Base-by-base conservation (phyloP, 2,888 invertebrate species). In the Periphyllus acericola region DNA sequence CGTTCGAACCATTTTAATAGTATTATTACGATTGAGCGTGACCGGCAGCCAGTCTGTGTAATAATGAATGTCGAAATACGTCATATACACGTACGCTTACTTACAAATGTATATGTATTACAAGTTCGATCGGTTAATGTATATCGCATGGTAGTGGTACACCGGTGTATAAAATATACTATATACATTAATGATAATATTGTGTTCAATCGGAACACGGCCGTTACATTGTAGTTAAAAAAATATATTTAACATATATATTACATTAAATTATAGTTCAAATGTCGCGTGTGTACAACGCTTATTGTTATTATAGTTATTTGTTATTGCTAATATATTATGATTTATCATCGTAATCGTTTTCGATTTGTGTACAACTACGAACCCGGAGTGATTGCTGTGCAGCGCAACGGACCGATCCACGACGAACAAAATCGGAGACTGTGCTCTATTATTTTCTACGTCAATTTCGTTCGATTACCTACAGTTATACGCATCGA, bases 1-100 rank as follows among this genome's bases (percentile, higher is more conserved):
- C 46, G 76, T 76, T 84, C 76, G 84, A 84, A 76, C 84, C 25
- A 60, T 60, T 60, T 21, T 25, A 60, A 60, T 60, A 25, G 60
- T 60, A 60, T 32, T 55, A 36, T 75, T 83, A 75, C 72, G 52
- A 83, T 80, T 66, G 66, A 40, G 29, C 66, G 80, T 29, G 80
- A 66, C 40, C 9, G 80, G 80, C 19, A 29, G 25, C 34, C 6
- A 11, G 32, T 21, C 21, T 60, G 2, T 60, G 3, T 11, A 66
- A 66, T 25, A 68, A 14, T 29, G 21, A 0, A 8, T 46, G 40
- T 60, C n/a, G 29, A 40, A 80, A 29, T 80, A 21, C 66, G 4
- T 8, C 3, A 66, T n/a, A n/a, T n/a, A 66, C 6, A 66, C 25
- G 9, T 11, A 52, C 52, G 9, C 52, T 6, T 9, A 17, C 52